Conservation (phyloP, 2,888 invertebrate genomes). For the Selenia dentaria region DNA sequence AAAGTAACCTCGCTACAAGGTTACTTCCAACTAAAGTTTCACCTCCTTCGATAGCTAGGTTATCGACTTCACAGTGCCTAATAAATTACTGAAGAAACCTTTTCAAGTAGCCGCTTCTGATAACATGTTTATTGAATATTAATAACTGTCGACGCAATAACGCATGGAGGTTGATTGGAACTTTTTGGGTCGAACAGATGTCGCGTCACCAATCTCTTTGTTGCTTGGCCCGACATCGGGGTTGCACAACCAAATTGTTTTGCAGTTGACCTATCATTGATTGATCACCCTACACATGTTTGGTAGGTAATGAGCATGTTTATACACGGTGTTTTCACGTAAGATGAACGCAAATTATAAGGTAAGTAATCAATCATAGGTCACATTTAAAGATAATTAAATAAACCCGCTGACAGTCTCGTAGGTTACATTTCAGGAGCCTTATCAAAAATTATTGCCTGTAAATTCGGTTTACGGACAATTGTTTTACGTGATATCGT, state of each 20-base stretch:
- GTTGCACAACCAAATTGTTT: constrained; percentile 10
- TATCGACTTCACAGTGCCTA: constrained; percentile 53
- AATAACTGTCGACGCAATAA: constrained; percentile 65
- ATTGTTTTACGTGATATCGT: too few species aligned
- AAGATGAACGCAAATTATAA: too few species aligned
- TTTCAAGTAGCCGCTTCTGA: constrained; percentile 64
- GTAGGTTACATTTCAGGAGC: too few species aligned
- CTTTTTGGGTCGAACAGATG: constrained; percentile 25
- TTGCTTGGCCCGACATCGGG: constrained; percentile 8
- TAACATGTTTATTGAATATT: constrained; percentile 77
- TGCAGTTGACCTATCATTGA: too few species aligned
- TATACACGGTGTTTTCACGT: too few species aligned
- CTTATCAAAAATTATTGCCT: too few species aligned
- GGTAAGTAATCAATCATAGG: too few species aligned
- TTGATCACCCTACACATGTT: too few species aligned
- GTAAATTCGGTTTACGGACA: too few species aligned
- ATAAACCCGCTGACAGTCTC: too few species aligned
- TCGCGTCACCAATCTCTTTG: constrained; percentile 20
- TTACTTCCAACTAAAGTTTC: constrained; percentile 24
- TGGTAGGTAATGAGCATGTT: too few species aligned
- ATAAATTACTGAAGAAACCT: constrained; percentile 65
- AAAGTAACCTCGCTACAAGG: constrained; percentile 6
- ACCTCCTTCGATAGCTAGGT: constrained; percentile 49
- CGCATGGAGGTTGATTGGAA: constrained; percentile 47
- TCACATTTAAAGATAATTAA: too few species aligned